Percentiles rank a stretch among this genome's conserved stretches.
phyloP scores from a whole-genome alignment of 1,140 invertebrate genomes.

The Aphelenchoides avenae region DNA sequence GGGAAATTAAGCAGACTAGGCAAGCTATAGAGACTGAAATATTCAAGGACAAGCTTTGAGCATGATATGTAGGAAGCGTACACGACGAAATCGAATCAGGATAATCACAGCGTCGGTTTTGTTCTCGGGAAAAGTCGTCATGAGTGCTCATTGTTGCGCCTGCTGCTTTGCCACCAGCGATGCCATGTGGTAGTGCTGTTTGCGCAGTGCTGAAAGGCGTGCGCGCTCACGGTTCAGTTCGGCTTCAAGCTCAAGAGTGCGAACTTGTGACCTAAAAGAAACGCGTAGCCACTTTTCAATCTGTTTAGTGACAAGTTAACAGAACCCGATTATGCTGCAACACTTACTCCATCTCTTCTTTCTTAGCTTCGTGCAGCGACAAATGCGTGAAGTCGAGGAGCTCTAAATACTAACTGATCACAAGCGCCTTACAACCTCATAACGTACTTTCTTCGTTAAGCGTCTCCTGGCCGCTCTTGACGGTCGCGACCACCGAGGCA shows the following conservation, averaged over 20 bases:
- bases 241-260: conserved; percentile 82
- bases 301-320: no score
- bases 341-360: conserved; percentile 83
- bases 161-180: conserved; percentile 66
- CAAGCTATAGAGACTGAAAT: no score
- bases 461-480: conserved; percentile 78
- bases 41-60: no score
- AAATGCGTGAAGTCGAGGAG: conserved; percentile 82
- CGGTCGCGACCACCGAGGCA: conserved; percentile 83
- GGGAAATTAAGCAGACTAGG: no score
- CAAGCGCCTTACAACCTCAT: not conserved
- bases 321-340: no score
- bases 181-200: conserved; percentile 85
- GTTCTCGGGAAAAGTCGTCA: no score
- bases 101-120: no score
- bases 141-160: conserved; percentile 29
- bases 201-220: conserved; percentile 75
- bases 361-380: conserved; percentile 85
- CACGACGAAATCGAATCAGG: no score
- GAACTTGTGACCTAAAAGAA: no score
- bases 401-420: conserved; percentile 64
- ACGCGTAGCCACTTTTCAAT: no score
- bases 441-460: conserved; percentile 76
- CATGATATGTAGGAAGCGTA: no score
- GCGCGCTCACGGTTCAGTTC: conserved; percentile 80